Evolutionary conservation across 2,113 vertebrate species (phyloP).

Genomic region (Caretta caretta): DNA sequence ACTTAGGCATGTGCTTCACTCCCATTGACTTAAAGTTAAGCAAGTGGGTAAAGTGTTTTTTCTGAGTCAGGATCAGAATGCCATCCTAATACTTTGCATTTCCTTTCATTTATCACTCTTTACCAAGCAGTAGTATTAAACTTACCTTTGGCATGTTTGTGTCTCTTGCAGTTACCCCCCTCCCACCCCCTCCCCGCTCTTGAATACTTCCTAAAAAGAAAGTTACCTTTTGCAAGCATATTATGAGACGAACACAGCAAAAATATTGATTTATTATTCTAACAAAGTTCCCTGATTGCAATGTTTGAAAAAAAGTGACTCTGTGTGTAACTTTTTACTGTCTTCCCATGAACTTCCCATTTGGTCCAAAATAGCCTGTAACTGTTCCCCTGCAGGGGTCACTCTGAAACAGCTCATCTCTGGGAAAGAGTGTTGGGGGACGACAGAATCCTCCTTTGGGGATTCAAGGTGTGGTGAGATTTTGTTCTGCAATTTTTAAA

Average conservation of each 20-base stretch:
- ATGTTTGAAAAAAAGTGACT: background rate
- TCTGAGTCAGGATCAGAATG: background rate
- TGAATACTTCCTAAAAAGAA: background rate
- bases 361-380: background rate
- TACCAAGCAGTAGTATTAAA: background rate
- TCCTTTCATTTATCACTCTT: background rate
- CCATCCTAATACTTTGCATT: accelerated
- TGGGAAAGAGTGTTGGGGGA: too few relatives aligned
- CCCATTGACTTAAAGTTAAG: background rate
- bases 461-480: background rate
- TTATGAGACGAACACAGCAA: background rate
- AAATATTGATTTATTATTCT: background rate
- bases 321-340: accelerated
- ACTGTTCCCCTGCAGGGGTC: too few relatives aligned
- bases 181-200: background rate
- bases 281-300: background rate
- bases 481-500: background rate
- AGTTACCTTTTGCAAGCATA: background rate
- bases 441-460: background rate
- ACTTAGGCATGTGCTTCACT: background rate
- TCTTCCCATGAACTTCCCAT: background rate
- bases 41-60: background rate
- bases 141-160: background rate
- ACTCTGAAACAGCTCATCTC: too few relatives aligned
- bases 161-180: background rate